A percentile compares a stretch with the other conserved stretches of the same genome.
Conservation (phyloP, 2,888 invertebrate genomes). For the Antheraea assamensis region DNA sequence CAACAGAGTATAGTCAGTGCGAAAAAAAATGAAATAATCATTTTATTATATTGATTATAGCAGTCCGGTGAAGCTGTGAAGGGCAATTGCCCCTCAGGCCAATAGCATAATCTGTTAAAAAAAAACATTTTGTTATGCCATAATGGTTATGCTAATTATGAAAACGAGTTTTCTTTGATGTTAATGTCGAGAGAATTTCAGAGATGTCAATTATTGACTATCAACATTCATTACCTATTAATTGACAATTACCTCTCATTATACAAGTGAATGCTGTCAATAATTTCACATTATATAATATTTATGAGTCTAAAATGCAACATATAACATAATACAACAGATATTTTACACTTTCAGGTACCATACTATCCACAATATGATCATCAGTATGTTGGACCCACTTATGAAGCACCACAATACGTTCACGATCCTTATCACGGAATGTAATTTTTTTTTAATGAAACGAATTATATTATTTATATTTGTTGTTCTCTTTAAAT, state of each 20-base stretch:
- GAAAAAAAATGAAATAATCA: no score
- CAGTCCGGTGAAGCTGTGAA: no score
- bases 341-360: conserved; percentile 25
- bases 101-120: no score
- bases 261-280: background rate
- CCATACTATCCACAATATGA: conserved; percentile 25
- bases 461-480: conserved; percentile 27
- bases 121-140: no score
- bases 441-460: conserved; percentile 40
- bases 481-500: conserved; percentile 23
- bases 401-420: conserved; percentile 38
- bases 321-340: no score
- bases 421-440: conserved; percentile 69
- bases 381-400: conserved; percentile 26
- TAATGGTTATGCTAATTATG: background rate
- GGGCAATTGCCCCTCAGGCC: no score
- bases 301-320: background rate
- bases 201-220: background rate
- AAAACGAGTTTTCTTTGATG: background rate
- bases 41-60: no score
- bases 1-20: no score
- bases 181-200: background rate
- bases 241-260: background rate
- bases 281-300: background rate
- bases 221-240: background rate